Percentiles rank a stretch among this genome's conserved stretches.
These are phyloP conservation scores for Diabrotica undecimpunctata DNA, from an alignment of 1,140 invertebrate species.

Conservation along the genomic window DNA sequence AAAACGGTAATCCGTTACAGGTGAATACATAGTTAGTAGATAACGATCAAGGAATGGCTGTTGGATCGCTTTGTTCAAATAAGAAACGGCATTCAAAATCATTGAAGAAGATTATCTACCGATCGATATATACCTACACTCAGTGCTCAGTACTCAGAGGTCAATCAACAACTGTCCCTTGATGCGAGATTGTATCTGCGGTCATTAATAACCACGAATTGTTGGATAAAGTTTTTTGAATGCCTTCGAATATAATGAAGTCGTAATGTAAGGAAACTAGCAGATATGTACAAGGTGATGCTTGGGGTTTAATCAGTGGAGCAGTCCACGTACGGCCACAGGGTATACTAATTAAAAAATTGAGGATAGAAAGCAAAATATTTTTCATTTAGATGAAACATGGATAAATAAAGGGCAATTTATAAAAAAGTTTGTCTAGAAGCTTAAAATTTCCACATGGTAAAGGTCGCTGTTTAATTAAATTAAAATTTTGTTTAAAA, in stretches of 20 bases:
- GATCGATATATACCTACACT: background rate
- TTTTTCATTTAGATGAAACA: too few species aligned
- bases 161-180: background rate
- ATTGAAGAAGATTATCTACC: background rate
- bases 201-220: slow-evolving; percentile 2
- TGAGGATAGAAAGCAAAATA: too few species aligned
- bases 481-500: too few species aligned
- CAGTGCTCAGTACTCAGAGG: background rate
- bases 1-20: slow-evolving; percentile 2
- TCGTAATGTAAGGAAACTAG: background rate
- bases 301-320: too few species aligned
- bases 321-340: too few species aligned
- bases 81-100: slow-evolving; percentile 2
- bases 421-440: too few species aligned
- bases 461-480: too few species aligned
- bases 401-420: too few species aligned
- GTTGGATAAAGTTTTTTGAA: background rate
- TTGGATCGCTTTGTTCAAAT: slow-evolving; percentile 2
- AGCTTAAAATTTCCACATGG: too few species aligned
- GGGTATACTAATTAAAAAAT: too few species aligned
- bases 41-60: background rate
- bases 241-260: background rate
- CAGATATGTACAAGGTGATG: background rate
- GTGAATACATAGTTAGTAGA: slow-evolving; percentile 2
- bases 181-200: background rate